Percentiles rank a stretch among this genome's conserved stretches.
These are phyloP conservation scores for Somateria mollissima DNA, from an alignment of 2,797 vertebrate species.

Conservation along the genomic window DNA sequence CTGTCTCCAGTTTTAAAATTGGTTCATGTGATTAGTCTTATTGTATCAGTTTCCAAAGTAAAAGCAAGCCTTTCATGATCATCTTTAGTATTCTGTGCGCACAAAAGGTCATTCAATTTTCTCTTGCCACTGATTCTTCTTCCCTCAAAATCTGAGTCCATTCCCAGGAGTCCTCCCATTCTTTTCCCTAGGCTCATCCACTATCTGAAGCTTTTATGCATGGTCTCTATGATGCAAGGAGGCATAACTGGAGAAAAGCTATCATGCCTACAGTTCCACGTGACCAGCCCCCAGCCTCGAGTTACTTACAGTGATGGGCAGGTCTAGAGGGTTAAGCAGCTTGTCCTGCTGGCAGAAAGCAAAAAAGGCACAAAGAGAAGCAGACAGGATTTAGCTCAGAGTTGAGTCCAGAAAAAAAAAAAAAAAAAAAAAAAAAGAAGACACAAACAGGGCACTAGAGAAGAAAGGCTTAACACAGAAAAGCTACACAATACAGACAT, in stretches of 20 bases:
- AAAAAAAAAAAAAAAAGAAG: slow-evolving; percentile 52
- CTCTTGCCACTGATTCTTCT: not conserved
- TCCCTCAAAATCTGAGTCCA: not conserved
- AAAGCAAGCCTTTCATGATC: not conserved
- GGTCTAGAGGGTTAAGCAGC: slow-evolving; percentile 91
- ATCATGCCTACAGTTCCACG: not conserved
- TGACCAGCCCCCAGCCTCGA: slow-evolving; percentile 53
- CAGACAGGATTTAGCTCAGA: slow-evolving; percentile 76
- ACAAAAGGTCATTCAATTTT: not conserved
- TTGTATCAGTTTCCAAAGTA: not conserved
- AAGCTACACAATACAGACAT: slow-evolving; percentile 74
- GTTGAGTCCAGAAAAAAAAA: slow-evolving; percentile 39
- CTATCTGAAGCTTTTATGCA: not conserved
- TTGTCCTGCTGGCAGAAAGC: slow-evolving; percentile 87
- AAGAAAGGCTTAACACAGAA: slow-evolving; percentile 69
- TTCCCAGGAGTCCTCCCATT: not conserved
- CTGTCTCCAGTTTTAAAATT: not conserved
- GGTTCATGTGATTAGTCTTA: not conserved
- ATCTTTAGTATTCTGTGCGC: not conserved
- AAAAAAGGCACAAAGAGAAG: slow-evolving; percentile 82
- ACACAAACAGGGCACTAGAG: slow-evolving; percentile 58
- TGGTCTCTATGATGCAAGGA: not conserved
- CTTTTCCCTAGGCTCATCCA: not conserved
- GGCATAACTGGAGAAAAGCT: not conserved
- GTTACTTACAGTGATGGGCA: slow-evolving; percentile 95